These are phyloP conservation scores for Antheraea yamamai DNA, from an alignment of 2,888 invertebrate genomes.

Conservation along the genomic window DNA sequence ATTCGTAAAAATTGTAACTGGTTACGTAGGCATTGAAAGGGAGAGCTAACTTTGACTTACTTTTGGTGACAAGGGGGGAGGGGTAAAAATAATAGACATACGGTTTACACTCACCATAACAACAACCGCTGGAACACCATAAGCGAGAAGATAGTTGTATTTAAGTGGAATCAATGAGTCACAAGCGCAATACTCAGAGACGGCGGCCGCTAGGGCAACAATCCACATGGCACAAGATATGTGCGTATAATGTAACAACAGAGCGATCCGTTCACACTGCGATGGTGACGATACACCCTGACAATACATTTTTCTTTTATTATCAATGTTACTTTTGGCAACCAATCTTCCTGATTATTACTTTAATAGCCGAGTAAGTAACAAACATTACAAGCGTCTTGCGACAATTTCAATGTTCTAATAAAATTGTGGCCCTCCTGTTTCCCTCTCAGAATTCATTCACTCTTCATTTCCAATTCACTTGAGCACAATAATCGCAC, in stretches of 20 bases:
- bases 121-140: constrained; percentile 83
- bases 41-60: neutral
- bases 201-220: constrained; percentile 81
- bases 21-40: no score
- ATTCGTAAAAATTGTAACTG: no score
- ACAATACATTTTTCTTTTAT: neutral
- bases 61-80: neutral
- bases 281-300: constrained; percentile 84
- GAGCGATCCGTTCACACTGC: constrained; percentile 85
- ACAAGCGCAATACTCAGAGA: constrained; percentile 82
- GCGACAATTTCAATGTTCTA: no score
- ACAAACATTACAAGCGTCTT: no score
- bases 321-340: no score
- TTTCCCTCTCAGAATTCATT: no score
- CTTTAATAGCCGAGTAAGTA: no score
- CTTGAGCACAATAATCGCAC: no score
- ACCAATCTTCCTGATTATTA: no score
- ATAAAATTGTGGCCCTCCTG: no score
- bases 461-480: no score
- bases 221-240: constrained; percentile 87
- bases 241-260: constrained; percentile 86
- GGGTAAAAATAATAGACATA: no score
- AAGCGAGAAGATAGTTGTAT: constrained; percentile 83
- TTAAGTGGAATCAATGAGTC: constrained; percentile 81
- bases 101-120: constrained; percentile 82